Conservation (phyloP, 2,888 invertebrate species). For the Chloroclysta siterata region DNA sequence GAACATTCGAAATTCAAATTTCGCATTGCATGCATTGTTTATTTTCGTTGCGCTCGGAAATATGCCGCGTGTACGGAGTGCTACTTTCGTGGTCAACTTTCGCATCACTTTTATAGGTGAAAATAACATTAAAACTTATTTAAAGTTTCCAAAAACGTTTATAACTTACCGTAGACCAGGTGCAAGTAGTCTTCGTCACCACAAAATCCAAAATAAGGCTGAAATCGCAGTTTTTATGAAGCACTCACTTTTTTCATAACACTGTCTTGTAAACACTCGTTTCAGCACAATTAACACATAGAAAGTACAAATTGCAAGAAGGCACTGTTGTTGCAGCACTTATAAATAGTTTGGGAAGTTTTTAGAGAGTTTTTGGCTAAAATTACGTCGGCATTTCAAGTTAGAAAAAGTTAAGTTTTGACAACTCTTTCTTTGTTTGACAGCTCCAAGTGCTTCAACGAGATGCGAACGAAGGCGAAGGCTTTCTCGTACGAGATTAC, state of each 20-base stretch:
- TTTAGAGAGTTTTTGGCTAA: slow-evolving; percentile 15
- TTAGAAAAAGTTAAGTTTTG: slow-evolving; percentile 38
- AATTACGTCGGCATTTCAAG: slow-evolving; percentile 41
- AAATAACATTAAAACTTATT: background rate
- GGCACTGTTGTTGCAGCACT: slow-evolving; percentile 39
- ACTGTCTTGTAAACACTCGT: slow-evolving; percentile 38
- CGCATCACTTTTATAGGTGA: slow-evolving; percentile 1
- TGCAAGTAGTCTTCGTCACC: slow-evolving; percentile 31
- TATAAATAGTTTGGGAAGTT: slow-evolving; percentile 25
- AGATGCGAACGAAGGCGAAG: background rate
- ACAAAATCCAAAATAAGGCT: slow-evolving; percentile 41
- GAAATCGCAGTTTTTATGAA: slow-evolving; percentile 38
- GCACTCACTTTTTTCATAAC: slow-evolving; percentile 44
- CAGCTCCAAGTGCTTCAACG: slow-evolving; percentile 5
- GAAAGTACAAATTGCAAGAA: slow-evolving; percentile 35
- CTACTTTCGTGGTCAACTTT: slow-evolving; percentile 46
- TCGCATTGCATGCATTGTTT: slow-evolving; percentile 45
- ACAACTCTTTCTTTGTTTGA: slow-evolving; percentile 34
- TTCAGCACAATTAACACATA: slow-evolving; percentile 27
- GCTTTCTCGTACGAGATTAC: background rate
- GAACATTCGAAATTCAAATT: background rate
- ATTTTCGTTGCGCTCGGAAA: slow-evolving; percentile 50
- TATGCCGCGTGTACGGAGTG: slow-evolving; percentile 55
- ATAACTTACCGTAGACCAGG: slow-evolving; percentile 41
- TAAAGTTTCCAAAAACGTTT: slow-evolving; percentile 11